These are phyloP conservation scores for Callosobruchus maculatus DNA, from an alignment of 2,888 invertebrate species.

Conservation along the genomic window DNA sequence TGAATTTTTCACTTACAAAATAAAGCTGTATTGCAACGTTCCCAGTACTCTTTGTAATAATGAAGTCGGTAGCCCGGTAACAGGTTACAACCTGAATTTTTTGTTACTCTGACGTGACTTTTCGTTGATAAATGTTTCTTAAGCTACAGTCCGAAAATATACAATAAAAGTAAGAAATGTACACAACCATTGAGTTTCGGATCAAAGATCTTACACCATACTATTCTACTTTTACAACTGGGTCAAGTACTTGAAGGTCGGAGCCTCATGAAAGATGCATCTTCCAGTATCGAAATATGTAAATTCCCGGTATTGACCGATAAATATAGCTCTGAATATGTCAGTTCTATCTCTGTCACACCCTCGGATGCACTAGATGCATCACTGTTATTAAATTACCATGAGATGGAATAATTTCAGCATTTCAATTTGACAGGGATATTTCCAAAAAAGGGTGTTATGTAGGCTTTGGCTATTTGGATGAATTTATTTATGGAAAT, in stretches of 20 bases:
- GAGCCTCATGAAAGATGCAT: background rate
- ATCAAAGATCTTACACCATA: too few species aligned
- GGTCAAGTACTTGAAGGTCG: background rate
- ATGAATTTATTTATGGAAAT: background rate
- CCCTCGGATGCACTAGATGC: background rate
- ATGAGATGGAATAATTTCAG: background rate
- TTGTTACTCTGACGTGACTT: too few species aligned
- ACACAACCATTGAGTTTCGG: too few species aligned
- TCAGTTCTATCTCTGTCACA: background rate
- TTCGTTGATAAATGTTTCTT: too few species aligned
- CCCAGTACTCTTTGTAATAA: too few species aligned
- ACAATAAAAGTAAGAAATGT: too few species aligned
- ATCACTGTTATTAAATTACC: background rate
- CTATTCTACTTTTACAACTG: background rate
- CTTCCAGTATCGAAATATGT: background rate
- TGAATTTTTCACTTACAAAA: too few species aligned
- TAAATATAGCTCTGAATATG: background rate
- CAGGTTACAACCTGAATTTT: too few species aligned
- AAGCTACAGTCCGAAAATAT: too few species aligned
- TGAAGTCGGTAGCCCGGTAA: too few species aligned
- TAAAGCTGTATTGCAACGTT: too few species aligned
- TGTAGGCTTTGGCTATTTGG: background rate
- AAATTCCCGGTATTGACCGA: background rate
- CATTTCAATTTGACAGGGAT: background rate
- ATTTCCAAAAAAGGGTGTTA: background rate